Percentiles rank a stretch among this genome's conserved stretches.
phyloP scores from a whole-genome alignment of 2,888 invertebrate genomes.

The Arrhopalites spinosus region DNA sequence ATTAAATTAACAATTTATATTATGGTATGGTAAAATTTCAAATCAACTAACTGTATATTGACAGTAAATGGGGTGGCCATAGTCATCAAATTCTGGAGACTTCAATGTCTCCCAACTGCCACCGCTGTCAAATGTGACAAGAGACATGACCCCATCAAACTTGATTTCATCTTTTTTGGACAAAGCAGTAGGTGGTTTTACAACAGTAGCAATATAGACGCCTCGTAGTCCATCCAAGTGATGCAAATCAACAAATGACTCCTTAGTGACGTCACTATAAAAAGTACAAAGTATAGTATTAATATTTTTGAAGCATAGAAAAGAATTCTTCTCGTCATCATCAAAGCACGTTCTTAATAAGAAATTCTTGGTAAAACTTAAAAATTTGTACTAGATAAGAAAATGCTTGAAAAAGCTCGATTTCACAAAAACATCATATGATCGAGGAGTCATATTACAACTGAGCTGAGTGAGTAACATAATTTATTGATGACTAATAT shows the following conservation, averaged over 20 bases:
- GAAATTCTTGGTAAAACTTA: no score
- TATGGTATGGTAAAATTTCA: no score
- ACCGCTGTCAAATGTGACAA: slow-evolving; percentile 87
- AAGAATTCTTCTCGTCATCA: no score
- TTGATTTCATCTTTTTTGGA: slow-evolving; percentile 59
- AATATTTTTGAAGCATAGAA: no score
- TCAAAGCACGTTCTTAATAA: no score
- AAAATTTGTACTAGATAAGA: no score
- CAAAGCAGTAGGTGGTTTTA: slow-evolving; percentile 61
- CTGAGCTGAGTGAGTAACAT: not conserved
- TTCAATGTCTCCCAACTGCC: slow-evolving; percentile 77
- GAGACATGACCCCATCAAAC: slow-evolving; percentile 75
- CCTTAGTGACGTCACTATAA: slow-evolving; percentile 75
- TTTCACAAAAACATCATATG: slow-evolving; percentile 33
- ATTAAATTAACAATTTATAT: no score
- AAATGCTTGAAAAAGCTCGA: no score
- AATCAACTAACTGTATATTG: not conserved
- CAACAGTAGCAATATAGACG: slow-evolving; percentile 85
- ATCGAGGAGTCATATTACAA: slow-evolving; percentile 15
- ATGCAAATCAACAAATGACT: slow-evolving; percentile 84
- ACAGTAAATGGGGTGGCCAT: slow-evolving; percentile 72
- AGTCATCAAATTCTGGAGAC: slow-evolving; percentile 72
- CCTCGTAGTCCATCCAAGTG: slow-evolving; percentile 84
- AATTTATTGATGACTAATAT: not conserved
- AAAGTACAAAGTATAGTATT: not conserved